Conservation (phyloP, 2,888 invertebrate genomes). For the Caenorhabditis auriculariae region DNA sequence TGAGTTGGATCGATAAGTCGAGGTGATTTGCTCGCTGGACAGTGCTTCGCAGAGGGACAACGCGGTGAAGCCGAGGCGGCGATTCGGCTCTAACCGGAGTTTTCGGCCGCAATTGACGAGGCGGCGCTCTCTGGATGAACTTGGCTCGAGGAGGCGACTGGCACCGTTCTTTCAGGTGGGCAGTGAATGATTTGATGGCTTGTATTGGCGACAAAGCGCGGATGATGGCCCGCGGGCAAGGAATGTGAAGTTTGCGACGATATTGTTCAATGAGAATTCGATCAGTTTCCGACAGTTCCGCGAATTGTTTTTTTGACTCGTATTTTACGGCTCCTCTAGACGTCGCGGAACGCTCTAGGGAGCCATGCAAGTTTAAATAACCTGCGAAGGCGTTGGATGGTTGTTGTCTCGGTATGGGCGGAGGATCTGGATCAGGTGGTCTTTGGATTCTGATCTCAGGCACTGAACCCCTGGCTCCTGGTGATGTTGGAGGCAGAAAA, state of each 20-base stretch:
- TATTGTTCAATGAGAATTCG: conserved; percentile 47
- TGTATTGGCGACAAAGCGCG: conserved; percentile 36
- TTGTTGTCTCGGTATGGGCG: conserved; percentile 20
- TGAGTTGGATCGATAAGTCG: conserved; percentile 30
- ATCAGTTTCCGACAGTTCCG: conserved; percentile 46
- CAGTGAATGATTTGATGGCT: conserved; percentile 21
- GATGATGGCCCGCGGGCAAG: conserved; percentile 37
- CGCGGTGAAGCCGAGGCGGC: conserved; percentile 12
- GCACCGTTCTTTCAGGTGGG: no score
- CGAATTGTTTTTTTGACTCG: conserved; percentile 28
- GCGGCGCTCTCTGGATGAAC: conserved; percentile 21
- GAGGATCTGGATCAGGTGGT: conserved; percentile 27
- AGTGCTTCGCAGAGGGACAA: conserved; percentile 11
- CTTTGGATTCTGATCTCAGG: conserved; percentile 22
- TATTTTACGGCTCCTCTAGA: conserved; percentile 38
- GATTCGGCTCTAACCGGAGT: conserved; percentile 16
- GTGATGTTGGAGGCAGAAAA: conserved; percentile 21
- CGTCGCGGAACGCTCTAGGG: conserved; percentile 51
- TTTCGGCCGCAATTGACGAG: conserved; percentile 12
- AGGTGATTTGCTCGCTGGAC: conserved; percentile 23
- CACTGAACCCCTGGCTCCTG: conserved; percentile 14
- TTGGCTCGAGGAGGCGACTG: no score
- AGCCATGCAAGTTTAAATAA: conserved; percentile 46
- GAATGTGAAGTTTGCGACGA: conserved; percentile 45
- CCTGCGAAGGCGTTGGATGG: conserved; percentile 22